phyloP scores from a whole-genome alignment of 2,797 vertebrate species.

The Pteropus rufus region DNA sequence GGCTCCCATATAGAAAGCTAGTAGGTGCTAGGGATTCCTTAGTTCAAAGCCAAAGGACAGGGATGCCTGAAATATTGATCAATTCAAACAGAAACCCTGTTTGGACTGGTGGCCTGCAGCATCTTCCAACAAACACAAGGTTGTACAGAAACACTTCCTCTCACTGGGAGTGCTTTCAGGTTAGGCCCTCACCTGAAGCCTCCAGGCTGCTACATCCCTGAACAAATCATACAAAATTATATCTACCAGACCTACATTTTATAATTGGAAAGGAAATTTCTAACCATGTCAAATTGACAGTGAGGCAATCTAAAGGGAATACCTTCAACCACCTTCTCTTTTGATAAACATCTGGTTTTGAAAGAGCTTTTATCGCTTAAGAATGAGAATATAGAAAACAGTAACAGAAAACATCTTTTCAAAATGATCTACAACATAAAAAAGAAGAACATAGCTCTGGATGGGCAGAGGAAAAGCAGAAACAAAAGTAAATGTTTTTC shows the following conservation, averaged over 20 bases:
- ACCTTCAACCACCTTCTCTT: not conserved
- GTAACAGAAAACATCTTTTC: not conserved
- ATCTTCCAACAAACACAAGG: not conserved
- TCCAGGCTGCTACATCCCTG: not conserved
- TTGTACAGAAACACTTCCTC: not conserved
- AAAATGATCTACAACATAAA: not conserved
- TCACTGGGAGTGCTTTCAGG: not conserved
- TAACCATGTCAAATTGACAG: not conserved
- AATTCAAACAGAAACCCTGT: not conserved
- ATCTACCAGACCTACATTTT: not conserved
- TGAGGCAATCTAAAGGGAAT: not conserved
- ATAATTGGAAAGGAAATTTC: not conserved
- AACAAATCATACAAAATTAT: not conserved
- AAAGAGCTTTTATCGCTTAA: slow-evolving; percentile 30
- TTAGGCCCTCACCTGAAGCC: not conserved
- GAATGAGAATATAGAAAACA: not conserved
- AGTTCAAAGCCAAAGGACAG: not conserved
- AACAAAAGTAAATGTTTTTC: not conserved
- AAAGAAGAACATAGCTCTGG: not conserved
- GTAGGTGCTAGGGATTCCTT: not conserved
- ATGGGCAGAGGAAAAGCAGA: not conserved
- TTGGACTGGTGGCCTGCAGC: not conserved
- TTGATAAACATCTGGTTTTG: not conserved
- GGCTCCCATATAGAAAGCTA: not conserved
- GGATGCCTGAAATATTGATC: not conserved